Evolutionary conservation across 2,888 invertebrate species (phyloP), one percentile per base, ranked within the genome.

Genomic region (Psylliodes chrysocephalus): DNA sequence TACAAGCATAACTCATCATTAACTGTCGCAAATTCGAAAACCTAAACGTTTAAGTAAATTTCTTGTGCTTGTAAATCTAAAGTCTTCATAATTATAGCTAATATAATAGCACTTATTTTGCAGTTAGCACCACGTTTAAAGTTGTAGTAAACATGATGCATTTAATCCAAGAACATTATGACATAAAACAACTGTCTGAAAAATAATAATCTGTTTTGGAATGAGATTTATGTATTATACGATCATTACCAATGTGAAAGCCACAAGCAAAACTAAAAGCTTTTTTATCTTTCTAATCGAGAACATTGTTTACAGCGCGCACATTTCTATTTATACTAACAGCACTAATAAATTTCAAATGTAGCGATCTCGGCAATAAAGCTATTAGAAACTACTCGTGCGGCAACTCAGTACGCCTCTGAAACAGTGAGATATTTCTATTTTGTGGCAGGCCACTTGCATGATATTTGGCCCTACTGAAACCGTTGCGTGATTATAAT

Each of bases 401-500:
- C 5, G 42, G 18, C 1, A 42, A 42, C 38, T 40, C 6, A 15
- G 12, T 12, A 17, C 18, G 10, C 18, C 18, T 42, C 10, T 42
- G 17, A 49, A 49, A 51, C 8, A 15, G 25, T 17, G 33, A 51
- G 28, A 38, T 52, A 18, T 52, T 38, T 52, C 10, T 38, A 33
- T 52, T 52, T 52, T 12, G 52, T 19, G 52, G 52, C 12, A 35
- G 35, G 52, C 52, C 52, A 44, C 42, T 42, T 55, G 40, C 55
- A 55, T 55, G 55, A 28, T 55, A 42, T 28, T 49, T 42, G 54
- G 55, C 18, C 30, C 55, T 54, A 12, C 42, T 12, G n/a, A 44
- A 44, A 44, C 30, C 8, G 4, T 55, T 44, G 55, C 55, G 55
- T 55, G 55, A 18, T 44, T 7, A 17, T 55, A 55, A 55, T 55